phyloP scores from a whole-genome alignment of 2,113 vertebrate species.

The Nettapus auritus region DNA sequence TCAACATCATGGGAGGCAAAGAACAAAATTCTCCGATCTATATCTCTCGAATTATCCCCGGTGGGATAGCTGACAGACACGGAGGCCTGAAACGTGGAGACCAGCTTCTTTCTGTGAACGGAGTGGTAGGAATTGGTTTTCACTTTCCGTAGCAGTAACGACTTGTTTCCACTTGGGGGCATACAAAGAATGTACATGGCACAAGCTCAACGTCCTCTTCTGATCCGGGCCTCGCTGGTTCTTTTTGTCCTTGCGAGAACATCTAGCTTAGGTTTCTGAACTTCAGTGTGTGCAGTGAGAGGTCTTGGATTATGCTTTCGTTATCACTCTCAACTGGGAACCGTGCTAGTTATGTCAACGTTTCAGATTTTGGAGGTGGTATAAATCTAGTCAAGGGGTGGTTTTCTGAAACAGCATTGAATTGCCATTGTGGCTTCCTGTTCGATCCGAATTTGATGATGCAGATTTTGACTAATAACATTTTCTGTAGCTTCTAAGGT shows the following conservation, averaged over 20 bases:
- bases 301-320: background rate
- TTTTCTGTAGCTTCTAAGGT: background rate
- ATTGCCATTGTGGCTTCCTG: background rate
- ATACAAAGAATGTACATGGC: background rate
- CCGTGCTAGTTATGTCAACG: background rate
- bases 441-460: background rate
- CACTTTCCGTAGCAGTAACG: conserved; percentile 49
- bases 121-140: conserved; percentile 85
- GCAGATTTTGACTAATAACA: background rate
- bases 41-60: conserved; percentile 97
- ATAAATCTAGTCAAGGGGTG: background rate
- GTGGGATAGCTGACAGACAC: conserved; percentile 94
- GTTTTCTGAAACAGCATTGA: background rate
- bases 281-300: background rate
- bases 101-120: conserved; percentile 97
- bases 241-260: background rate
- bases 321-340: background rate
- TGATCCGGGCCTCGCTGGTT: background rate
- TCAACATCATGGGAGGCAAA: conserved; percentile 99
- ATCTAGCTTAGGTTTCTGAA: background rate
- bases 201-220: fast-evolving
- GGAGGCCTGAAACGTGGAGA: conserved; percentile 96
- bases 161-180: conserved; percentile 65
- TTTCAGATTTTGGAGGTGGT: background rate
- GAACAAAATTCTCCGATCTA: conserved; percentile 99